These are phyloP conservation scores for Amblyjoppa proteus DNA, from an alignment of 2,888 invertebrate species.

Conservation along the genomic window DNA sequence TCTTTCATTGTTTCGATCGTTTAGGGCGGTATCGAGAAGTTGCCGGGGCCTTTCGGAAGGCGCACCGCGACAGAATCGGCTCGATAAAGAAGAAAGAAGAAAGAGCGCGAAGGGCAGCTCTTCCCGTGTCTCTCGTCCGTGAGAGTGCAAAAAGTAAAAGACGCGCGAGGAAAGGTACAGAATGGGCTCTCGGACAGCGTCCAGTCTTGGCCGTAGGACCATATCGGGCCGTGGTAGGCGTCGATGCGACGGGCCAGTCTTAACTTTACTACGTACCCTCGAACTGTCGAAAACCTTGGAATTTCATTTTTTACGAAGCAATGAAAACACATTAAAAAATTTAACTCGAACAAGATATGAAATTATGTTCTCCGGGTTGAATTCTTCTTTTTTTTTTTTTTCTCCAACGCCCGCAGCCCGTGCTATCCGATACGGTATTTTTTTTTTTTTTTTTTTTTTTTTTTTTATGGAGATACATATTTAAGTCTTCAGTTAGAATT, in stretches of 20 bases:
- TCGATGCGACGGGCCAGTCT: conserved; percentile 28
- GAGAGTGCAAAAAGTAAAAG: conserved; percentile 76
- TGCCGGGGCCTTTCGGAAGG: conserved; percentile 72
- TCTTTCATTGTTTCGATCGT: conserved; percentile 81
- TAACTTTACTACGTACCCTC: conserved; percentile 2
- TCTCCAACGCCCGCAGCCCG: background rate
- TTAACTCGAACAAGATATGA: background rate
- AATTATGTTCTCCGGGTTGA: background rate
- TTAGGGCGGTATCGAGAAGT: conserved; percentile 72
- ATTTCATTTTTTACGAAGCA: background rate
- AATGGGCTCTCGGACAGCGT: conserved; percentile 66
- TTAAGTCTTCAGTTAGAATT: background rate
- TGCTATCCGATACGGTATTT: background rate
- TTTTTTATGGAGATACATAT: background rate
- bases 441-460: background rate
- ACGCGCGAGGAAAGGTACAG: conserved; percentile 69
- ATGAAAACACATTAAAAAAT: background rate
- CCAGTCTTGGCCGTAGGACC: conserved; percentile 71
- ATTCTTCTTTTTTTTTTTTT: background rate
- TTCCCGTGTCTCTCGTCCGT: conserved; percentile 15
- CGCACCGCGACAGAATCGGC: conserved; percentile 12
- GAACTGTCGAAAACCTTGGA: background rate
- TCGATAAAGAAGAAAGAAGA: background rate
- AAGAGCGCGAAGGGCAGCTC: background rate
- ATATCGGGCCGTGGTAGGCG: conserved; percentile 73